phyloP scores from a whole-genome alignment of 1,140 invertebrate genomes.

The Leptinotarsa undecemlineata region DNA sequence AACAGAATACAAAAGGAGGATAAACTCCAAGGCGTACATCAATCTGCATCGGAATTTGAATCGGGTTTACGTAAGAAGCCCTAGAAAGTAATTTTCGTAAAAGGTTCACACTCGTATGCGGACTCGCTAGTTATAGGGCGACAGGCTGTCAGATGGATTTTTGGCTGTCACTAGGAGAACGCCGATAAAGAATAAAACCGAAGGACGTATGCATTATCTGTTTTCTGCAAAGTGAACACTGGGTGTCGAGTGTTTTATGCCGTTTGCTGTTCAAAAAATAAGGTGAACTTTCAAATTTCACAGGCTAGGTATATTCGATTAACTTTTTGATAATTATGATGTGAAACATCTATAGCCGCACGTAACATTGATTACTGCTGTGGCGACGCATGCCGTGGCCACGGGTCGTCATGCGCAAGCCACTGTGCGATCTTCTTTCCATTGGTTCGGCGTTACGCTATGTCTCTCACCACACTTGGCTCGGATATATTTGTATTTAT shows the following conservation, averaged over 20 bases:
- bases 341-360: too few species aligned
- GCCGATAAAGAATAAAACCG: slow-evolving; percentile 42
- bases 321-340: too few species aligned
- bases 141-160: slow-evolving; percentile 41
- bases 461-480: too few species aligned
- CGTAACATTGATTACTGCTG: too few species aligned
- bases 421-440: too few species aligned
- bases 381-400: too few species aligned
- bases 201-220: slow-evolving; percentile 39
- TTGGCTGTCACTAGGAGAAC: slow-evolving; percentile 38
- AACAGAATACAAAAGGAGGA: not conserved
- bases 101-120: slow-evolving; percentile 38
- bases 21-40: slow-evolving; percentile 5
- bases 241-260: slow-evolving; percentile 32
- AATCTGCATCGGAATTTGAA: slow-evolving; percentile 25
- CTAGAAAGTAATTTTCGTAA: slow-evolving; percentile 41
- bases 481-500: too few species aligned
- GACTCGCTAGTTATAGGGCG: slow-evolving; percentile 36
- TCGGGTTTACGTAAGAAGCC: slow-evolving; percentile 24
- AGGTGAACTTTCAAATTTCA: too few species aligned
- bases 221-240: slow-evolving; percentile 43
- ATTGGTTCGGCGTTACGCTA: too few species aligned
- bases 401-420: too few species aligned
- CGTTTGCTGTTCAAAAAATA: not conserved
- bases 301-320: too few species aligned